Percentiles rank a stretch among this genome's conserved stretches.
Evolutionary conservation across 2,113 vertebrate genomes (phyloP).

Genomic region (Caretta caretta): DNA sequence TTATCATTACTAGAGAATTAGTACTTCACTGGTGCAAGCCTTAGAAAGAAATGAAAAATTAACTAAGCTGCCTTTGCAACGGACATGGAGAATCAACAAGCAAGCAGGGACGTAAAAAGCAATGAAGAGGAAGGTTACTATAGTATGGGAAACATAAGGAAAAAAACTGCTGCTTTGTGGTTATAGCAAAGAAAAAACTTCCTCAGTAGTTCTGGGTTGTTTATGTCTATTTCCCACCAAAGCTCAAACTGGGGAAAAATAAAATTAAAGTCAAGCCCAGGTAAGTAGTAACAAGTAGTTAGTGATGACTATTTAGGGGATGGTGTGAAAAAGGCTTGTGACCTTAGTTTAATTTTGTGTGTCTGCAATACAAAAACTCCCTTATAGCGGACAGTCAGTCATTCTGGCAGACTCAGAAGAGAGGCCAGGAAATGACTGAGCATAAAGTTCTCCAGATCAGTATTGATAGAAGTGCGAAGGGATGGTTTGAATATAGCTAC

Average conservation of each 20-base stretch:
- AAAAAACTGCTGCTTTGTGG: background rate
- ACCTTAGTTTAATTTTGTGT: background rate
- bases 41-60: constrained; percentile 7
- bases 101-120: background rate
- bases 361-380: background rate
- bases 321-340: background rate
- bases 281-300: background rate
- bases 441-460: background rate
- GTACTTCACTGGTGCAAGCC: background rate
- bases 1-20: background rate
- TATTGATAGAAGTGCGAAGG: background rate
- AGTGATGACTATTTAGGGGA: background rate
- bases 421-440: background rate
- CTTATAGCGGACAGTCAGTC: background rate
- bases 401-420: background rate
- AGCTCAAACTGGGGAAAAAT: background rate
- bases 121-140: background rate
- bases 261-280: background rate
- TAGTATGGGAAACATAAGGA: background rate
- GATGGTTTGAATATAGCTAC: background rate
- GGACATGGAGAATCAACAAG: background rate
- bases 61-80: background rate
- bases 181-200: background rate
- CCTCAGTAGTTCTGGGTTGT: background rate
- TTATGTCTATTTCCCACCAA: background rate